phyloP scores from a whole-genome alignment of 2,888 invertebrate species.

The Catocala sponsa region DNA sequence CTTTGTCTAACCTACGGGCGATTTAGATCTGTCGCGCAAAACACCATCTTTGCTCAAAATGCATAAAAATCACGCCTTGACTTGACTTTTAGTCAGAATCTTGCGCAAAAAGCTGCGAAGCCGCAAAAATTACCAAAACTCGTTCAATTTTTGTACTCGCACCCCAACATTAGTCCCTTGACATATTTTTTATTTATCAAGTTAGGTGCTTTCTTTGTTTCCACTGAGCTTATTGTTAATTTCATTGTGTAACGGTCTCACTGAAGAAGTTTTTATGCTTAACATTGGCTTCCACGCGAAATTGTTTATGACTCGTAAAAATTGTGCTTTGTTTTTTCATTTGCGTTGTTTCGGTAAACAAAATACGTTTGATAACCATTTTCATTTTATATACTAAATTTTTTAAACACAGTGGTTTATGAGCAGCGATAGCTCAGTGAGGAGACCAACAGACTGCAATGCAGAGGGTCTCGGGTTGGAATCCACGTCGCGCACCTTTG shows the following conservation, averaged over 20 bases:
- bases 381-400: slow-evolving; percentile 16
- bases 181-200: slow-evolving; percentile 72
- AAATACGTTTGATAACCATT: slow-evolving; percentile 32
- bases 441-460: too few species aligned
- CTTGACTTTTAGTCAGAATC: neutral
- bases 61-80: too few species aligned
- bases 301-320: slow-evolving; percentile 65
- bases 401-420: too few species aligned
- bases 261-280: slow-evolving; percentile 61
- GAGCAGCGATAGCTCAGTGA: too few species aligned
- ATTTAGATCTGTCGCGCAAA: too few species aligned
- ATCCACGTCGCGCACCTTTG: too few species aligned
- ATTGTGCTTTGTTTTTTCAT: slow-evolving; percentile 54
- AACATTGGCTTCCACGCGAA: slow-evolving; percentile 60
- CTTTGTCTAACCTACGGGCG: too few species aligned
- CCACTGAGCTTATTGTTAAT: slow-evolving; percentile 68
- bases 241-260: slow-evolving; percentile 64
- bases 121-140: slow-evolving; percentile 58
- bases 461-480: too few species aligned
- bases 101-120: slow-evolving; percentile 42
- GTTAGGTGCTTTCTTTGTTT: slow-evolving; percentile 68
- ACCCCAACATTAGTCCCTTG: slow-evolving; percentile 66
- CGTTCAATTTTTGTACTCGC: slow-evolving; percentile 55
- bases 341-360: slow-evolving; percentile 42
- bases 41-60: too few species aligned